A percentile compares a stretch with the other conserved stretches of the same genome.
phyloP scores from a whole-genome alignment of 2,888 invertebrate genomes.

The Cepaea hortensis region DNA sequence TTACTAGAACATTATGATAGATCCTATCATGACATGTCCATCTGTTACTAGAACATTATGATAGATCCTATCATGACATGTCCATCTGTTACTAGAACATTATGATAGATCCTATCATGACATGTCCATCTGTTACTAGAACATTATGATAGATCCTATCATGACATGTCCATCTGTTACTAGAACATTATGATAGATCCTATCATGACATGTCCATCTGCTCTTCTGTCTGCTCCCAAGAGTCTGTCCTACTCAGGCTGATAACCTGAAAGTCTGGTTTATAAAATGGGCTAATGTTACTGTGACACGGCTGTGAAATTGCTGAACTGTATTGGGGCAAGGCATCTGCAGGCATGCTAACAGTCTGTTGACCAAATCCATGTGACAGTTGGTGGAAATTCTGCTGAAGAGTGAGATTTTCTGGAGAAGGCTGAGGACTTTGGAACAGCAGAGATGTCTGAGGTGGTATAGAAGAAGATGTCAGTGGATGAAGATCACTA shows the following conservation, averaged over 20 bases:
- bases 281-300: neutral
- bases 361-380: neutral
- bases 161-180: neutral
- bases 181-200: neutral
- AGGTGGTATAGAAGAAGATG: neutral
- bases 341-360: neutral
- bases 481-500: neutral
- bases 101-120: too few species aligned
- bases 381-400: neutral
- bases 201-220: conserved; percentile 40
- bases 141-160: neutral
- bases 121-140: neutral
- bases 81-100: too few species aligned
- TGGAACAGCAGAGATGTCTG: neutral
- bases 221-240: conserved; percentile 32
- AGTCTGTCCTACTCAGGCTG: neutral
- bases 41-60: too few species aligned
- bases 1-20: too few species aligned
- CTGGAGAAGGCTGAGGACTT: neutral
- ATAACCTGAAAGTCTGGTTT: neutral
- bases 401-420: neutral
- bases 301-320: too few species aligned
- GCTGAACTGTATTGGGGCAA: neutral
- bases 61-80: too few species aligned
- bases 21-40: too few species aligned